phyloP scores from a whole-genome alignment of 1,140 invertebrate species.

The Sycobia sp. region DNA sequence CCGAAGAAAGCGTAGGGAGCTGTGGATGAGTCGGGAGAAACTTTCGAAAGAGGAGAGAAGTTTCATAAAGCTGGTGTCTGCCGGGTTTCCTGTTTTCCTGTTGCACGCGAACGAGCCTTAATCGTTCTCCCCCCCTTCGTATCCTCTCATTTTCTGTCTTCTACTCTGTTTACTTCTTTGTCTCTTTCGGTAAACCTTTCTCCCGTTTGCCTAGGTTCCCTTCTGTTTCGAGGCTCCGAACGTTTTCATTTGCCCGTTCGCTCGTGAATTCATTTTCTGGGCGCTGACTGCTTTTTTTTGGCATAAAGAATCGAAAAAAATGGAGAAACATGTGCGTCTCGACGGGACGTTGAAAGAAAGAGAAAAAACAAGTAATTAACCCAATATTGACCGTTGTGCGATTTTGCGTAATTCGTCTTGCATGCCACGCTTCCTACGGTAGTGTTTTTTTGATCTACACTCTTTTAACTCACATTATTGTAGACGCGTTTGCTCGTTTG shows the following conservation, averaged over 20 bases:
- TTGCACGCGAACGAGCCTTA: conserved; percentile 37
- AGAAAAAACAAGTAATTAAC: conserved; percentile 51
- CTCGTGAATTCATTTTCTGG: neutral
- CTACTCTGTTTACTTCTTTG: neutral
- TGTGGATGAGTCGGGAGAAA: neutral
- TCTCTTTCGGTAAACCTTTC: neutral
- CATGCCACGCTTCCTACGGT: conserved; percentile 61
- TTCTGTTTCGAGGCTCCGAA: neutral
- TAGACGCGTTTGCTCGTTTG: conserved; percentile 14
- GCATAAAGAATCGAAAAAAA: no score
- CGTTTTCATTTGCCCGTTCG: no score
- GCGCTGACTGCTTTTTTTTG: no score
- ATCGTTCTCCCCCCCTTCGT: conserved; percentile 20
- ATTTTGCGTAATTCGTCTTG: conserved; percentile 61
- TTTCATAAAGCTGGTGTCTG: conserved; percentile 29
- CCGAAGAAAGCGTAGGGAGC: no score
- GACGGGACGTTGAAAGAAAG: conserved; percentile 16
- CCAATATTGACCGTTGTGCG: conserved; percentile 57
- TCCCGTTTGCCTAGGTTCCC: neutral
- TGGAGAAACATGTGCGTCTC: conserved; percentile 21
- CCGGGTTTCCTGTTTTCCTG: conserved; percentile 33
- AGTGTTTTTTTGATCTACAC: conserved; percentile 52
- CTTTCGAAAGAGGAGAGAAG: neutral
- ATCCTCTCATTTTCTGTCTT: conserved; percentile 29
- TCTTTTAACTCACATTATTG: conserved; percentile 46